phyloP scores from a whole-genome alignment of 2,888 invertebrate species.

The Drosophila borealis region DNA sequence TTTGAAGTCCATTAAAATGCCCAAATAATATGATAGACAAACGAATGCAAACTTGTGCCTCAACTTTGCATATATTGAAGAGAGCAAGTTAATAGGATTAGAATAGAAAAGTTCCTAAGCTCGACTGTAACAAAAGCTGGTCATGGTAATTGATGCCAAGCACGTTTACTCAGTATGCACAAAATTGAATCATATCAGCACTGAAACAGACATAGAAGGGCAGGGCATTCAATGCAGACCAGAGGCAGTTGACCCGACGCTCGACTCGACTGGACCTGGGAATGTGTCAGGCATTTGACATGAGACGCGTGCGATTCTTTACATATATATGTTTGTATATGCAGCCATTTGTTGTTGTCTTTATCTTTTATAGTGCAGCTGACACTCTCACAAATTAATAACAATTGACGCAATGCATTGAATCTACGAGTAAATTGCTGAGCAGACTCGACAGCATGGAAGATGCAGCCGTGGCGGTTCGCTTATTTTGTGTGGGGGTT shows the following conservation, averaged over 20 bases:
- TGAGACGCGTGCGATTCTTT: conserved; percentile 56
- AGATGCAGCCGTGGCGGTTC: conserved; percentile 24
- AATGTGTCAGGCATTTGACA: conserved; percentile 50
- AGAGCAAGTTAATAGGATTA: conserved; percentile 8
- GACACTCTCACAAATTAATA: conserved; percentile 77
- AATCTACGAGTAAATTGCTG: conserved; percentile 42
- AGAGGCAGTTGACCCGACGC: conserved; percentile 45
- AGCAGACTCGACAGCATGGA: conserved; percentile 13
- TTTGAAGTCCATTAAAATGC: conserved; percentile 25
- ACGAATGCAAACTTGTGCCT: not conserved
- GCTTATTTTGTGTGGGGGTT: conserved; percentile 18
- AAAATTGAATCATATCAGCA: conserved; percentile 24
- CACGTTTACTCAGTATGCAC: conserved; percentile 11
- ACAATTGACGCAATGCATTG: conserved; percentile 69
- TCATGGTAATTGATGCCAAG: conserved; percentile 26
- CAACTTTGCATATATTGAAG: conserved; percentile 12
- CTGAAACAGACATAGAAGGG: not conserved
- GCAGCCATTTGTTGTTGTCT: conserved; percentile 24
- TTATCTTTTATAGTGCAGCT: conserved; percentile 50
- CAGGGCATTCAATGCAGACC: conserved; percentile 10
- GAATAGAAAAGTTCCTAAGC: conserved; percentile 1
- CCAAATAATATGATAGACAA: conserved; percentile 15
- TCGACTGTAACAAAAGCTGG: conserved; percentile 1
- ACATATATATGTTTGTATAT: conserved; percentile 8
- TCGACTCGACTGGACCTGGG: conserved; percentile 11